A percentile compares a stretch with the other conserved stretches of the same genome.
These are phyloP conservation scores for Cataglyphis altisquamis DNA, from an alignment of 2,888 invertebrate genomes.

Conservation along the genomic window DNA sequence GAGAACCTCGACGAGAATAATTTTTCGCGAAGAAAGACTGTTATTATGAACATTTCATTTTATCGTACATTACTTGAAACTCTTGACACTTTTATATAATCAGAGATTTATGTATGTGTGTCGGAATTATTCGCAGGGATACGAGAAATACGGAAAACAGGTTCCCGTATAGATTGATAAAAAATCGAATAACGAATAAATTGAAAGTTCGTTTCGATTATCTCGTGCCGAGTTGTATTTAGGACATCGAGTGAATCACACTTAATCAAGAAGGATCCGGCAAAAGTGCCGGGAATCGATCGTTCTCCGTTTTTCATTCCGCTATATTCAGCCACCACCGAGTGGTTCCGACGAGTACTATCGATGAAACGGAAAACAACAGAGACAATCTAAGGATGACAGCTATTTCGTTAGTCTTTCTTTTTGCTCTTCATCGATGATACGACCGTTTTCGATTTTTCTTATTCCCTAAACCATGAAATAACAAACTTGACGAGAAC, in stretches of 20 bases:
- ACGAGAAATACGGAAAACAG: conserved; percentile 22
- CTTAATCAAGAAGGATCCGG: conserved; percentile 63
- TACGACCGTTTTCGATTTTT: conserved; percentile 3
- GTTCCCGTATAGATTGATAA: conserved; percentile 32
- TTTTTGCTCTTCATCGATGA: conserved; percentile 29
- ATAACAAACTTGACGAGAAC: not conserved
- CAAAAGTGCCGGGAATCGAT: conserved; percentile 56
- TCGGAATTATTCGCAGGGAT: not conserved
- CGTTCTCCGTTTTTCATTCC: conserved; percentile 55
- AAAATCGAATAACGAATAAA: conserved; percentile 30
- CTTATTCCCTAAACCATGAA: conserved; percentile 7
- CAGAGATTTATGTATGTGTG: not conserved
- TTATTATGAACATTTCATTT: conserved; percentile 2
- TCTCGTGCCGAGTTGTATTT: conserved; percentile 41
- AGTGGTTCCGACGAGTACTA: conserved; percentile 36
- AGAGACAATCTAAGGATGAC: conserved; percentile 39
- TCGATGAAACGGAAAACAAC: conserved; percentile 26
- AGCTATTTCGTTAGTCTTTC: conserved; percentile 36
- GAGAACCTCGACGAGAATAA: conserved; percentile 11
- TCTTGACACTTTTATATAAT: not conserved
- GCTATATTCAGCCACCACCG: conserved; percentile 50
- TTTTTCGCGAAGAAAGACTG: conserved; percentile 1
- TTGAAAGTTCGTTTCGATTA: conserved; percentile 48
- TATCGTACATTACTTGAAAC: not conserved
- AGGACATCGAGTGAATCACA: conserved; percentile 38